phyloP scores from a whole-genome alignment of 2,888 invertebrate genomes.

The Agonum fuliginosum region DNA sequence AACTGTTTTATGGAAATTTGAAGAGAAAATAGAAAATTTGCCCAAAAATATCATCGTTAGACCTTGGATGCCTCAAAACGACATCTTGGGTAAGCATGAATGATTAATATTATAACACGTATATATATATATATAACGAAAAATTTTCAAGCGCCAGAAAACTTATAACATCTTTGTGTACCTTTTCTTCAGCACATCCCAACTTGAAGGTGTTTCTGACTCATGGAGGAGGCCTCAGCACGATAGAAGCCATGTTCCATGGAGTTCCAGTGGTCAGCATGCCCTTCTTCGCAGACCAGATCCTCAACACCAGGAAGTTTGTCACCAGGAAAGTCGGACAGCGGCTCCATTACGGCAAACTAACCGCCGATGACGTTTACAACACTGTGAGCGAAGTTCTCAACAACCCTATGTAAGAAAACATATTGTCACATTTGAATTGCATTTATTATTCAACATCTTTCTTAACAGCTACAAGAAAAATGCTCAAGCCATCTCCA shows the following conservation, averaged over 20 bases:
- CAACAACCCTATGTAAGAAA: slow-evolving; percentile 63
- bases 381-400: slow-evolving; percentile 63
- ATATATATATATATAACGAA: background rate
- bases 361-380: slow-evolving; percentile 63
- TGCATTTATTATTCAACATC: background rate
- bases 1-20: slow-evolving; percentile 71
- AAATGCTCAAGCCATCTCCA: slow-evolving; percentile 62
- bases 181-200: slow-evolving; percentile 60
- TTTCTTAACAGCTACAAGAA: slow-evolving; percentile 62
- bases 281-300: slow-evolving; percentile 66
- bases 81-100: slow-evolving; percentile 67
- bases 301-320: slow-evolving; percentile 66
- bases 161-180: background rate
- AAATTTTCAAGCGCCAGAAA: background rate
- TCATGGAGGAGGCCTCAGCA: slow-evolving; percentile 65
- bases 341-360: slow-evolving; percentile 62
- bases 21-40: slow-evolving; percentile 66
- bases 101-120: no score
- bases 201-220: slow-evolving; percentile 61
- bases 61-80: slow-evolving; percentile 71
- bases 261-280: slow-evolving; percentile 64
- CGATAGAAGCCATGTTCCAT: slow-evolving; percentile 63
- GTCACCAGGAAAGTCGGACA: slow-evolving; percentile 64
- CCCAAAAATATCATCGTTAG: slow-evolving; percentile 69
- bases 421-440: background rate